phyloP scores from a whole-genome alignment of 2,113 vertebrate species.

The Neodontobutis hainanensis region DNA sequence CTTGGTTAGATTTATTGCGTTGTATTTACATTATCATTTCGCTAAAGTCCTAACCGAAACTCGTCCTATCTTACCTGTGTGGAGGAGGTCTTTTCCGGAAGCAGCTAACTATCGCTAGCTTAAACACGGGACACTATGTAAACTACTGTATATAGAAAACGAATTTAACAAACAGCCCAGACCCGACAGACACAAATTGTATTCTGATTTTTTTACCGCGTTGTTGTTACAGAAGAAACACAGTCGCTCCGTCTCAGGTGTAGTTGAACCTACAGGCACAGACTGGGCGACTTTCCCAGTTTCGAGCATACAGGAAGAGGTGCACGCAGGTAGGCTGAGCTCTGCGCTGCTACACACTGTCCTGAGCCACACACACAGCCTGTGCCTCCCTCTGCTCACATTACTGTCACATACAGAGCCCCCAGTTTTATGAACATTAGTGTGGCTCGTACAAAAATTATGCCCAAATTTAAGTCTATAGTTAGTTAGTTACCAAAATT shows the following conservation, averaged over 20 bases:
- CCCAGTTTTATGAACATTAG: no score
- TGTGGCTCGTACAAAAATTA: no score
- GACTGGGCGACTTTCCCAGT: slow-evolving; percentile 62
- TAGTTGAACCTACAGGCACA: slow-evolving; percentile 31
- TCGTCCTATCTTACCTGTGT: slow-evolving; percentile 80
- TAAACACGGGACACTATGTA: slow-evolving; percentile 52
- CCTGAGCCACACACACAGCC: not conserved
- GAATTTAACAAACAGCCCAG: not conserved
- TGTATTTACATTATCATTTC: not conserved
- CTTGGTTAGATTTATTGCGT: fast-evolving
- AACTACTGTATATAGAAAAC: not conserved
- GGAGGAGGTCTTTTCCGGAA: slow-evolving; percentile 72
- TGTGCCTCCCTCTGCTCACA: no score
- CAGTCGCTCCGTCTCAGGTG: slow-evolving; percentile 42
- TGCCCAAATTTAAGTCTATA: no score
- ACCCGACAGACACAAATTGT: not conserved
- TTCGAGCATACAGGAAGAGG: slow-evolving; percentile 70
- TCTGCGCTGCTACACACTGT: not conserved
- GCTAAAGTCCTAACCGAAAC: slow-evolving; percentile 66
- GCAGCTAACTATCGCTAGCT: slow-evolving; percentile 59
- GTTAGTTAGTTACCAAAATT: not conserved
- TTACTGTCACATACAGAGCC: no score
- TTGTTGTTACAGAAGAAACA: not conserved
- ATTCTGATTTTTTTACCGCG: slow-evolving; percentile 10
- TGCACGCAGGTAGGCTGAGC: slow-evolving; percentile 60